A percentile compares a stretch with the other conserved stretches of the same genome.
Conservation (phyloP, 2,113 vertebrate species). For the Phylloscopus trochiloides region DNA sequence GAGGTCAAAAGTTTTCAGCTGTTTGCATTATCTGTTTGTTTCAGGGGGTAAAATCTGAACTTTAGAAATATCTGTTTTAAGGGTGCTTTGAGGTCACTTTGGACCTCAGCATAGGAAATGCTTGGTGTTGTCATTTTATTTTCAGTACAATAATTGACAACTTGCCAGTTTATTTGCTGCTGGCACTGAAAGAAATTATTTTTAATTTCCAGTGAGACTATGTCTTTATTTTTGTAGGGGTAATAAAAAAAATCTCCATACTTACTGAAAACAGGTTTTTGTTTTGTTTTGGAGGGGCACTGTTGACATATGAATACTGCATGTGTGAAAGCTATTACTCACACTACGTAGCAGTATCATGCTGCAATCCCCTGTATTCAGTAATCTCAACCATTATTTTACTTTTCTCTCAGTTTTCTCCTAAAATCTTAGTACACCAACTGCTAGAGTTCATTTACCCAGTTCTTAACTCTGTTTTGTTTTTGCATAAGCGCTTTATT, state of each 20-base stretch:
- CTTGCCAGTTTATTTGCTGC: background rate
- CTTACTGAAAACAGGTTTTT: background rate
- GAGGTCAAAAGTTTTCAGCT: background rate
- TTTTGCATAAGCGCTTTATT: background rate
- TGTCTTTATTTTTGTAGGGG: background rate
- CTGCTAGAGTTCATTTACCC: background rate
- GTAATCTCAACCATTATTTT: background rate
- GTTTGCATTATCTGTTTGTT: background rate
- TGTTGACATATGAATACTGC: background rate
- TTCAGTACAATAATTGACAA: background rate
- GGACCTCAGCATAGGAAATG: background rate
- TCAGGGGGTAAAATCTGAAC: background rate
- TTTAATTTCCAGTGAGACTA: background rate
- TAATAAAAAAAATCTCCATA: background rate
- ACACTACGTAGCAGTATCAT: background rate
- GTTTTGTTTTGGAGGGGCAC: background rate
- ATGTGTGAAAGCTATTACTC: background rate
- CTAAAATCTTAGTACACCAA: background rate
- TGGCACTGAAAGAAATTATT: background rate
- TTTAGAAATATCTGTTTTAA: background rate
- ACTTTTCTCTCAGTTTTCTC: background rate
- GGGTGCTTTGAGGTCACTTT: background rate
- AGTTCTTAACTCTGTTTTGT: background rate
- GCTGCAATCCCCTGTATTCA: background rate
- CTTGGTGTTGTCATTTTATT: background rate